Conservation (phyloP, 2,113 vertebrate species). For the Tylochromis polylepis region DNA sequence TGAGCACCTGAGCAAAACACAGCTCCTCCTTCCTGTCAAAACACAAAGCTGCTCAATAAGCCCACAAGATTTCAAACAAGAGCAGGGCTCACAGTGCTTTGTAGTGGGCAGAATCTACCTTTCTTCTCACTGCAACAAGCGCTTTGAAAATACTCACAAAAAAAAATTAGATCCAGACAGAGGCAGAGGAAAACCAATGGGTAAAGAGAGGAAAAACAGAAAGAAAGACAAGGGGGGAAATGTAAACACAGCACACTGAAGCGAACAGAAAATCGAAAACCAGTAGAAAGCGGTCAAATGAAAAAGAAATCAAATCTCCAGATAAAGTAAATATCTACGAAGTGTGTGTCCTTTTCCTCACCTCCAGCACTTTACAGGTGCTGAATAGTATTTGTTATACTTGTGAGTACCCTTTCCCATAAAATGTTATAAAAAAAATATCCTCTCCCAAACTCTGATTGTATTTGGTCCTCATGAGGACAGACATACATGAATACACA, state of each 20-base stretch:
- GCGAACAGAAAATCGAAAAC: background rate
- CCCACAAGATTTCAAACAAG: background rate
- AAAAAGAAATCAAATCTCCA: background rate
- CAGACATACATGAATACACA: background rate
- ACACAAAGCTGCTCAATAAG: constrained; percentile 29
- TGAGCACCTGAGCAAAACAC: background rate
- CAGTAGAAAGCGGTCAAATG: background rate
- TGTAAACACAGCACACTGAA: background rate
- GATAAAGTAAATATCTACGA: background rate
- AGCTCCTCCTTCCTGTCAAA: constrained; percentile 30
- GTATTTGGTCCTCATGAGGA: background rate
- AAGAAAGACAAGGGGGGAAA: background rate
- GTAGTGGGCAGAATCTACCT: constrained; percentile 5
- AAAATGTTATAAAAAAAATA: background rate
- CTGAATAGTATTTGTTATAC: background rate
- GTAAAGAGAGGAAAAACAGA: background rate
- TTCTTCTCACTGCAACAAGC: background rate
- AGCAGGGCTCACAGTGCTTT: background rate
- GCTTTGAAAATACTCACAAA: background rate
- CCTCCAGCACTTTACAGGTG: background rate
- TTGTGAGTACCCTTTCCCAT: background rate
- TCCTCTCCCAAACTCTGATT: background rate
- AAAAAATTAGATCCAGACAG: background rate
- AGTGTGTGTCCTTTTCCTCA: background rate
- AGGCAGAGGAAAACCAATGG: background rate